Conservation (phyloP, 1,140 invertebrate species). For the Cotesia vestalis region DNA sequence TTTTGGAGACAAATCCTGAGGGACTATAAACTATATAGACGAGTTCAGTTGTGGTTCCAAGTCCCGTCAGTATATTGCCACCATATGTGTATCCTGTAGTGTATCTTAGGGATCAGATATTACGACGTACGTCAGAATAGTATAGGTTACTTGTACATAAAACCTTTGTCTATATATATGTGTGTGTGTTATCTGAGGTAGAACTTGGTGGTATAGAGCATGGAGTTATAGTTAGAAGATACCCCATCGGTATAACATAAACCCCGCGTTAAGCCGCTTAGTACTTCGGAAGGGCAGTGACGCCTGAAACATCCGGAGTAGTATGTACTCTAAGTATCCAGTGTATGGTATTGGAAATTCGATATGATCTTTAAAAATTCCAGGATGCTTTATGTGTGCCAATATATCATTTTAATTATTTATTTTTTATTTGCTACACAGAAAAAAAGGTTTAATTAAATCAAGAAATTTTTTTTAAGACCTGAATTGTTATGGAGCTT, state of each 20-base stretch:
- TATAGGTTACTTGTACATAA: slow-evolving; percentile 15
- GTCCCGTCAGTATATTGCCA: slow-evolving; percentile 45
- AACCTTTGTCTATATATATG: slow-evolving; percentile 12
- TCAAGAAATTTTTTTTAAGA: too few relatives aligned
- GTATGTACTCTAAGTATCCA: slow-evolving; percentile 2
- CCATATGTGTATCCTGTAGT: slow-evolving; percentile 45
- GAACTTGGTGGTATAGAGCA: slow-evolving; percentile 50
- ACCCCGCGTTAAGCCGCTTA: slow-evolving; percentile 65
- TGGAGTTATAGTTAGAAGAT: slow-evolving; percentile 55
- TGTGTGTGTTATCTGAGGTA: slow-evolving; percentile 44
- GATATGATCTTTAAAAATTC: slow-evolving; percentile 24
- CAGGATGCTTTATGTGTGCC: slow-evolving; percentile 9
- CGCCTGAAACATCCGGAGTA: slow-evolving; percentile 60
- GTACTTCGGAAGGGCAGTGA: slow-evolving; percentile 62
- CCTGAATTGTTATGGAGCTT: too few relatives aligned
- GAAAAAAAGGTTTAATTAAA: too few relatives aligned
- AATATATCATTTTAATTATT: slow-evolving; percentile 38
- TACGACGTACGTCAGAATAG: background rate
- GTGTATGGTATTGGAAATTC: slow-evolving; percentile 19
- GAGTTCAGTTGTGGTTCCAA: background rate
- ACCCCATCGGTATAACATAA: slow-evolving; percentile 62
- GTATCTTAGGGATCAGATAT: slow-evolving; percentile 18
- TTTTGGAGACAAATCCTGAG: background rate
- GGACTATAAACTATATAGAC: background rate
- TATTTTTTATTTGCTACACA: background rate